phyloP scores from a whole-genome alignment of 2,888 invertebrate species.

The Drosophila leonis region DNA sequence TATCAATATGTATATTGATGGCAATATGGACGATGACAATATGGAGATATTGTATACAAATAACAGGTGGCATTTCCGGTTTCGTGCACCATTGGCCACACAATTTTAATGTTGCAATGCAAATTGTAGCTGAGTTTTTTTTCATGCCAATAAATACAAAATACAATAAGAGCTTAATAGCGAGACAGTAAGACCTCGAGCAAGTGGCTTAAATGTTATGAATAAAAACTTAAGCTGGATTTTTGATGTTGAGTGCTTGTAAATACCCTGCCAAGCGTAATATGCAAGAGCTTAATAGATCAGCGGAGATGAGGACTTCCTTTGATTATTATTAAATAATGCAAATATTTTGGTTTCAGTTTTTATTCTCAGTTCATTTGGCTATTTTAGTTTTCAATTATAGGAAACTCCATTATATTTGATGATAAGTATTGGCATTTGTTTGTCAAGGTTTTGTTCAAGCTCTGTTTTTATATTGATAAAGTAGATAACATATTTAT shows the following conservation, averaged over 20 bases:
- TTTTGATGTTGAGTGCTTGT: background rate
- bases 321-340: background rate
- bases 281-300: background rate
- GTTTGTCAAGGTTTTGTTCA: too few relatives aligned
- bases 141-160: conserved; percentile 33
- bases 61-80: conserved; percentile 73
- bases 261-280: conserved; percentile 7
- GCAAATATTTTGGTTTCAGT: background rate
- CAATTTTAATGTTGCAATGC: conserved; percentile 35
- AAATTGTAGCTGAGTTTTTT: conserved; percentile 4
- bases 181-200: conserved; percentile 1
- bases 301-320: background rate
- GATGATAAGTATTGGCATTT: too few relatives aligned
- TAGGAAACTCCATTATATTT: too few relatives aligned
- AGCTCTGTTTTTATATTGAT: too few relatives aligned
- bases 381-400: too few relatives aligned
- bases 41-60: conserved; percentile 59
- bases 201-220: conserved; percentile 25
- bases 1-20: conserved; percentile 20
- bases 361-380: background rate
- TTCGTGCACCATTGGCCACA: conserved; percentile 46
- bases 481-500: too few relatives aligned
- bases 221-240: background rate
- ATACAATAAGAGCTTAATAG: conserved; percentile 31
- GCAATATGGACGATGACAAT: conserved; percentile 40